A percentile compares a stretch with the other conserved stretches of the same genome.
phyloP scores from a whole-genome alignment of 2,888 invertebrate genomes.

The Argynnis bischoffii region DNA sequence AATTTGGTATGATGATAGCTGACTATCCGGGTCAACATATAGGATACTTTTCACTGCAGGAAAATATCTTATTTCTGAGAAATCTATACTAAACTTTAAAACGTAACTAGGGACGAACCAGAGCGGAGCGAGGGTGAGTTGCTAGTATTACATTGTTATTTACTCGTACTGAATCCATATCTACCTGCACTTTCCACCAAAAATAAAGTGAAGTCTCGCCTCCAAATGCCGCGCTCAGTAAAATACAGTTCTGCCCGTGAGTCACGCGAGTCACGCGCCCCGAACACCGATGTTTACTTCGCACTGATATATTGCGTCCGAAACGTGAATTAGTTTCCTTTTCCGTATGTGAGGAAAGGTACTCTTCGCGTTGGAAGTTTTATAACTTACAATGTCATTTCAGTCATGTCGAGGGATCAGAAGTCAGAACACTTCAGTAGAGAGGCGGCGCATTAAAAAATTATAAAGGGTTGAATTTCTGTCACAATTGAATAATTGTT shows the following conservation, averaged over 20 bases:
- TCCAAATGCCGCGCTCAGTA: background rate
- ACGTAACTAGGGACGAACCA: no score
- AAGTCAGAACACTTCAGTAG: background rate
- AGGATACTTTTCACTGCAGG: no score
- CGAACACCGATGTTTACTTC: conserved; percentile 11
- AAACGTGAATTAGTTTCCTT: conserved; percentile 15
- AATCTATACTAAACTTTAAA: no score
- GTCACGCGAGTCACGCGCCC: background rate
- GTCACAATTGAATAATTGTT: no score
- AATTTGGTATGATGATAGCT: no score
- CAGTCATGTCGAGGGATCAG: background rate
- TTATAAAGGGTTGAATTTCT: no score
- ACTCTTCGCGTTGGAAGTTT: background rate
- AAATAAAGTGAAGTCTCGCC: conserved; percentile 3
- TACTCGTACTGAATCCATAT: background rate
- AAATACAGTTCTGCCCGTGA: background rate
- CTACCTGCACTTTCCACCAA: background rate
- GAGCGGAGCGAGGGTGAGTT: no score
- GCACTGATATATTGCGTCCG: conserved; percentile 11
- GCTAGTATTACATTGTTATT: no score
- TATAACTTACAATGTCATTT: background rate
- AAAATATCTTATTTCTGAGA: no score
- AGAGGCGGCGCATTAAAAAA: background rate
- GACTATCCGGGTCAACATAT: no score
- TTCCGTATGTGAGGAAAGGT: conserved; percentile 8